These are phyloP conservation scores for Troides oblongomaculatus DNA, from an alignment of 2,888 invertebrate species.

Conservation along the genomic window DNA sequence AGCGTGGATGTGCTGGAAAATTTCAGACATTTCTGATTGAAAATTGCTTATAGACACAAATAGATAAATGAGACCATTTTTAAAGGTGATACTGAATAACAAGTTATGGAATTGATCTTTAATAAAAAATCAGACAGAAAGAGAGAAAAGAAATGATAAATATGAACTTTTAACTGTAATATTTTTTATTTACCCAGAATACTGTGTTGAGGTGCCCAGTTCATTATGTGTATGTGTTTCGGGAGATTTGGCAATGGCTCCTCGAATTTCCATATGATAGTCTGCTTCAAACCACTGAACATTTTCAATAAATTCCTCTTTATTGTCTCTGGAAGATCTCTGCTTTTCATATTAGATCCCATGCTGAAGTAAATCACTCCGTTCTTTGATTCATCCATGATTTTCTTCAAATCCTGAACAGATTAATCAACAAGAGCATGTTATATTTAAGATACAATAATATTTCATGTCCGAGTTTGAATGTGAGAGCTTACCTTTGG, in stretches of 20 bases:
- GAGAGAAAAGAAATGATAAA: too few relatives aligned
- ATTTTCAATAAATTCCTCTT: constrained; percentile 45
- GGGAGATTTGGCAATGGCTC: constrained; percentile 49
- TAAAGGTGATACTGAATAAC: too few relatives aligned
- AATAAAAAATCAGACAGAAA: too few relatives aligned
- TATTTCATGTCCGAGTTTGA: too few relatives aligned
- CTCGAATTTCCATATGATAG: constrained; percentile 64
- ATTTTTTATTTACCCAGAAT: constrained; percentile 45
- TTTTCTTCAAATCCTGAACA: constrained; percentile 51
- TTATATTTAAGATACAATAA: too few relatives aligned
- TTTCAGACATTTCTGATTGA: too few relatives aligned
- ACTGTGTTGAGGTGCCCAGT: constrained; percentile 67
- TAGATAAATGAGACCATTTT: too few relatives aligned
- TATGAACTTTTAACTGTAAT: too few relatives aligned
- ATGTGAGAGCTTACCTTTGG: constrained; percentile 40
- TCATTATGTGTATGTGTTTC: constrained; percentile 60
- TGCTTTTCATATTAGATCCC: constrained; percentile 55
- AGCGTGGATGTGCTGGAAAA: constrained; percentile 46
- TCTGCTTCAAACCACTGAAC: constrained; percentile 55
- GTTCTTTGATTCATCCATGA: constrained; percentile 52
- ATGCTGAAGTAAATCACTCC: constrained; percentile 68
- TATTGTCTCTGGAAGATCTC: constrained; percentile 45
- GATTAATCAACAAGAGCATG: too few relatives aligned
- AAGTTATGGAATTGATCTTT: too few relatives aligned
- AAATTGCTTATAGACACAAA: too few relatives aligned